Percentiles rank a stretch among this genome's conserved stretches.
phyloP scores from a whole-genome alignment of 2,888 invertebrate genomes.

The Endotricha flammealis region DNA sequence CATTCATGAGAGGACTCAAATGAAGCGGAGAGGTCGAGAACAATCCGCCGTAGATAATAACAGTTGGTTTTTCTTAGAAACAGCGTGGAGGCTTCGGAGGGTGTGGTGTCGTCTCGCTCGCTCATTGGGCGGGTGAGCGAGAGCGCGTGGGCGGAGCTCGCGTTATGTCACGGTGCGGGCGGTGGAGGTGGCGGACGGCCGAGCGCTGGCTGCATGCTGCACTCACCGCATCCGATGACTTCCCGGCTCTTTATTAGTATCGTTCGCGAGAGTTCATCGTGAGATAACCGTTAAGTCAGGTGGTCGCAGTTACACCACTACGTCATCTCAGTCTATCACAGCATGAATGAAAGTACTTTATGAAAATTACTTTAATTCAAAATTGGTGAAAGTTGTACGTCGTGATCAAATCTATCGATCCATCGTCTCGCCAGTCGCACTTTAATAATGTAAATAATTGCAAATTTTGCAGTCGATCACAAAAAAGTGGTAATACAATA shows the following conservation, averaged over 20 bases:
- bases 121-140: slow-evolving; percentile 48
- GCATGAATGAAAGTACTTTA: not conserved
- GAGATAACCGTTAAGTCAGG: slow-evolving; percentile 36
- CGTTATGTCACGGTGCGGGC: slow-evolving; percentile 61
- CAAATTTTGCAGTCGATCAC: slow-evolving; percentile 19
- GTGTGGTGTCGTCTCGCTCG: slow-evolving; percentile 50
- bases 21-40: slow-evolving; percentile 62
- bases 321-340: not conserved
- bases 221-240: slow-evolving; percentile 49
- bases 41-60: slow-evolving; percentile 69
- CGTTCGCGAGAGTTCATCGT: slow-evolving; percentile 46
- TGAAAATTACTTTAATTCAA: slow-evolving; percentile 3
- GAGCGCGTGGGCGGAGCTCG: slow-evolving; percentile 67
- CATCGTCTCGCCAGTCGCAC: slow-evolving; percentile 2
- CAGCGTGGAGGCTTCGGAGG: slow-evolving; percentile 68
- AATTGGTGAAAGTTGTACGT: slow-evolving; percentile 9
- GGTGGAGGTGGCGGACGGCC: slow-evolving; percentile 45
- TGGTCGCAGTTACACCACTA: slow-evolving; percentile 12
- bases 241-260: slow-evolving; percentile 58
- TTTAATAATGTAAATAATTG: slow-evolving; percentile 11
- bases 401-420: slow-evolving; percentile 4
- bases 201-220: slow-evolving; percentile 47
- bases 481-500: slow-evolving; percentile 19
- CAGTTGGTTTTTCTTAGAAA: slow-evolving; percentile 75
- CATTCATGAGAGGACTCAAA: slow-evolving; percentile 67